phyloP scores from a whole-genome alignment of 2,113 vertebrate species.

The Leptocoma aspasia region DNA sequence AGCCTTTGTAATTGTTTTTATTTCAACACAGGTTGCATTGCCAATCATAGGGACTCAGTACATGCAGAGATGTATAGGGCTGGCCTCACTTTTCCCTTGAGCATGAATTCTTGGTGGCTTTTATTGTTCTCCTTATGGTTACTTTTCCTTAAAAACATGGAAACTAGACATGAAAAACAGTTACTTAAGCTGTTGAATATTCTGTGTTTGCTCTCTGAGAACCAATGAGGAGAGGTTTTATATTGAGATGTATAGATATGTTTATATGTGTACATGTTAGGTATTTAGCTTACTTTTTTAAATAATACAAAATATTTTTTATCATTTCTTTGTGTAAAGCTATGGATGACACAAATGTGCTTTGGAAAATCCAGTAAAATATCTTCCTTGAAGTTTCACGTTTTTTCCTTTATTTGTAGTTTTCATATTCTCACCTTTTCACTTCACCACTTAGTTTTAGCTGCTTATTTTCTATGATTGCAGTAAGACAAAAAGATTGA shows the following conservation, averaged over 20 bases:
- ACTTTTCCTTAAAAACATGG: not conserved
- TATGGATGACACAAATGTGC: not conserved
- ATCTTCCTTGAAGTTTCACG: not conserved
- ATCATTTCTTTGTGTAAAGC: not conserved
- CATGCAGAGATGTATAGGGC: not conserved
- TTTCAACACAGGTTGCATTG: not conserved
- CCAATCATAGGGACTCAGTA: not conserved
- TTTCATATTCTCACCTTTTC: not conserved
- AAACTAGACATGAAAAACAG: not conserved
- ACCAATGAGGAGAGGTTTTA: not conserved
- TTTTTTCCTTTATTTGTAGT: not conserved
- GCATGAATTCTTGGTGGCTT: not conserved
- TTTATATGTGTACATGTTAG: not conserved
- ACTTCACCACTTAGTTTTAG: not conserved
- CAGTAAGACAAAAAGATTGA: not conserved
- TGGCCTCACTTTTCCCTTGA: not conserved
- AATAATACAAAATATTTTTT: not conserved
- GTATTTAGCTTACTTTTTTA: not conserved
- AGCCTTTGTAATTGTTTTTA: not conserved
- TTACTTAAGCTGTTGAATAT: not conserved
- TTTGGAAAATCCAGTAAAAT: constrained; percentile 35
- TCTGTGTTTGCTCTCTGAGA: not conserved
- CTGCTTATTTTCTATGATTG: not conserved
- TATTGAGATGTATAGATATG: not conserved
- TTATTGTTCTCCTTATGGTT: not conserved